Evolutionary conservation across 2,888 invertebrate species (phyloP), one percentile per base, ranked within the genome.

Genomic region (Bibio marci): DNA sequence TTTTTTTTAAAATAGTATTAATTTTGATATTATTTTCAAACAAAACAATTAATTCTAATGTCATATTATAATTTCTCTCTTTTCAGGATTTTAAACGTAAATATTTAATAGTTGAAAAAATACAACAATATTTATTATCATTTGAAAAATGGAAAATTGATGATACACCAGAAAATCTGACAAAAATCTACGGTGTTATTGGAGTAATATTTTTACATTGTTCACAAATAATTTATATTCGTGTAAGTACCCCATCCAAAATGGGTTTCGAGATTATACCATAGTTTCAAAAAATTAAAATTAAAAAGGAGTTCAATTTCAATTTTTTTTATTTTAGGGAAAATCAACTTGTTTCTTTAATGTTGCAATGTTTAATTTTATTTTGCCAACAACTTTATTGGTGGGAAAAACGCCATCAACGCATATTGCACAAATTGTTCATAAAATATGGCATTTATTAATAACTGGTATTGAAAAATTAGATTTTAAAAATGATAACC

Each of bases 381-480:
- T 72, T n/a, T 50, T 72, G 26, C 66, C 70, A 12, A 57, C 59
- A 1, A 56, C 62, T 32, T 51, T 70, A 40, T 56, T 68, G 46
- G 60, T 64, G 41, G 69, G 69, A 1, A 61, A 61, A 41, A 47
- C 53, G 22, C 40, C 53, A 0, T 58, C 59, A 1, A 62, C 65
- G 41, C 59, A 59, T 39, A 47, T 66, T 6, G 48, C 66, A 2
- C 60, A 59, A 45, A 56, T 67, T 1, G 52, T 72, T 13, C 64
- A 64, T 44, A 62, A 62, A 48, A 63, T 67, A 12, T 68, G 69
- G 58, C 64, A 67, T 17, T 56, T 69, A 17, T 62, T 67, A 43
- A 54, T 71, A 30, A 61, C 63, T 45, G 70, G 69, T 1, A 58
- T 71, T 15, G 62, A 64, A 1, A 60, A 59, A 17, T 48, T 72